Conservation (phyloP, 2,888 invertebrate species). For the Drosophila testacea region DNA sequence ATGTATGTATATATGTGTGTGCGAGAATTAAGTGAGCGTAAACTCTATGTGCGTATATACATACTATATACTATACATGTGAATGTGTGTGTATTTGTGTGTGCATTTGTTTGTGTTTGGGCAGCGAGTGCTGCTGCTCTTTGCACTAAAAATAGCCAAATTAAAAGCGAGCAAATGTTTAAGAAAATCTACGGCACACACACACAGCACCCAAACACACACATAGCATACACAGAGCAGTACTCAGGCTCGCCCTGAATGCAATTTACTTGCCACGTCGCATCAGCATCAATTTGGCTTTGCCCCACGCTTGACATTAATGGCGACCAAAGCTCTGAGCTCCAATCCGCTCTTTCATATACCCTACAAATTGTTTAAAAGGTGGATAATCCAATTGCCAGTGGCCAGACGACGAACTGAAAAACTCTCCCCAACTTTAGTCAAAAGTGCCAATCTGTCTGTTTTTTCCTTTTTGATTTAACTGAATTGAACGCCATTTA, state of each 20-base stretch:
- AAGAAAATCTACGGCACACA: slow-evolving; percentile 40
- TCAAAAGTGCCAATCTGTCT: background rate
- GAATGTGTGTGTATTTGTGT: slow-evolving; percentile 4
- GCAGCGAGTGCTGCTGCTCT: slow-evolving; percentile 1
- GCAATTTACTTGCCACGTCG: slow-evolving; percentile 53
- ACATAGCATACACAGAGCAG: background rate
- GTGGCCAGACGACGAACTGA: background rate
- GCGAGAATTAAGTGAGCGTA: slow-evolving; percentile 55
- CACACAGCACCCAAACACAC: background rate
- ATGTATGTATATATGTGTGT: slow-evolving; percentile 19
- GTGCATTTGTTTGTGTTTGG: slow-evolving; percentile 17
- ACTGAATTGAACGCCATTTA: background rate
- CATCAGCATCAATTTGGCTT: slow-evolving; percentile 44
- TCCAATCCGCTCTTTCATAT: slow-evolving; percentile 7
- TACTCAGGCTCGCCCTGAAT: slow-evolving; percentile 2
- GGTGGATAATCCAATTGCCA: slow-evolving; percentile 12
- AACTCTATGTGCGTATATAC: slow-evolving; percentile 18
- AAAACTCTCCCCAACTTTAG: background rate
- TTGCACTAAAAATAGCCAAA: slow-evolving; percentile 63
- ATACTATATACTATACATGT: background rate
- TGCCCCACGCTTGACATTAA: slow-evolving; percentile 51
- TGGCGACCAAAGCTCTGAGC: slow-evolving; percentile 29
- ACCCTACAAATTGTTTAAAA: slow-evolving; percentile 15
- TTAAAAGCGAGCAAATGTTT: slow-evolving; percentile 58
- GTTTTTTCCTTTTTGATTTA: background rate